Percentiles rank a stretch among this genome's conserved stretches.
Conservation (phyloP, 2,888 invertebrate genomes). For the Scaptodrosophila latifasciaeformis region DNA sequence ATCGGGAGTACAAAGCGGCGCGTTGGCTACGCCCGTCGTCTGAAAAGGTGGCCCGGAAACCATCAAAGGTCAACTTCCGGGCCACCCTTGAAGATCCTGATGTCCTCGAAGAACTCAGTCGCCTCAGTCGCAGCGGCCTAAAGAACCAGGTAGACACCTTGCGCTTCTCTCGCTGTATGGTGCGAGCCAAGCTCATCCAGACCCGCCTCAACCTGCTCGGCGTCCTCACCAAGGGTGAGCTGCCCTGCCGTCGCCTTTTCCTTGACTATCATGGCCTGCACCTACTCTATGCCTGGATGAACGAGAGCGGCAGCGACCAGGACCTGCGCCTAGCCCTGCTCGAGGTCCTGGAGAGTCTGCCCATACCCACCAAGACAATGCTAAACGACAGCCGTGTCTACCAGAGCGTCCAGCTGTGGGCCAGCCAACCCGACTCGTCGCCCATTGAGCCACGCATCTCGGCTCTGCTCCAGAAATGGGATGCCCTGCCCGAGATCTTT, state of each 20-base stretch:
- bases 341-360: conserved; percentile 87
- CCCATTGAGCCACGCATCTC: conserved; percentile 15
- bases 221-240: conserved; percentile 86
- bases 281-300: conserved; percentile 94
- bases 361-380: conserved; percentile 95
- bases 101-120: conserved; percentile 91
- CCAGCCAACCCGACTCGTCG: conserved; percentile 1
- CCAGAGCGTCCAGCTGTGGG: conserved; percentile 89
- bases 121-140: conserved; percentile 84
- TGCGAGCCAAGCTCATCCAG: conserved; percentile 88
- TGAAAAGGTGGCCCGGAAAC: conserved; percentile 24
- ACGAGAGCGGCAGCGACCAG: conserved; percentile 77
- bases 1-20: conserved; percentile 61
- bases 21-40: conserved; percentile 41
- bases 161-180: conserved; percentile 92
- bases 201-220: conserved; percentile 86
- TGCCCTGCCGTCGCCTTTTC: conserved; percentile 90
- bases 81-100: conserved; percentile 79
- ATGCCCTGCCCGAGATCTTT: conserved; percentile 78
- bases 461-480: conserved; percentile 58
- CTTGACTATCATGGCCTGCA: conserved; percentile 94
- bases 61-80: conserved; percentile 48
- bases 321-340: conserved; percentile 82
- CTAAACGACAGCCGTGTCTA: conserved; percentile 94
- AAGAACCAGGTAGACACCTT: conserved; percentile 94